Evolutionary conservation across 2,888 invertebrate genomes (phyloP), one percentile per base, ranked within the genome.

Genomic region (Pristionchus maxplancki): DNA sequence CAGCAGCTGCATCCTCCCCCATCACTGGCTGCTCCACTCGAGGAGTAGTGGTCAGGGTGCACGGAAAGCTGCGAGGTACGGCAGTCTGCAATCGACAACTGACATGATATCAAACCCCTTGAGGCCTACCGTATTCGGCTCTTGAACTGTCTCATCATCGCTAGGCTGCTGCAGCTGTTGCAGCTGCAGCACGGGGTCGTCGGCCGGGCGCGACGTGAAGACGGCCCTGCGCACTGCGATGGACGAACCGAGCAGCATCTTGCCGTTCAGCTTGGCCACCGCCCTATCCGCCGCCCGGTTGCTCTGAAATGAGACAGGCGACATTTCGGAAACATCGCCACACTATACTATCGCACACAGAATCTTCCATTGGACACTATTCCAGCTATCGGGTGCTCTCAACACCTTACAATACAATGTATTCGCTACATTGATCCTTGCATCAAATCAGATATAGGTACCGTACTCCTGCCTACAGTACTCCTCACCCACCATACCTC

Each of bases 271-370:
- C 11, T 44, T 24, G 2, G 28, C 28, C 78, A 82, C 82, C 34
- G 82, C 82, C 82, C 31, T 17, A 28, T 82, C 53, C 53, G 82
- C 82, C 31, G 17, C 31, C 8, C 24, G 20, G 31, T 82, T 82
- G 50, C 50, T 82, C 82, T 82, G 82, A 20, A 82, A 82, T 17
- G n/a, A n/a, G n/a, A n/a, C n/a, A 48, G 13, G 8, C 44, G 44
- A 48, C 44, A 9, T 48, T 48, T 48, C 44, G 44, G 44, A 48
- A 48, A 48, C 13, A 11, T 48, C 44, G 44, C 13, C 44, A 6
- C 6, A 48, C 13, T 48, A 48, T 48, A n/a, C n/a, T n/a, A n/a
- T n/a, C n/a, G n/a, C n/a, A n/a, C n/a, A n/a, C n/a, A n/a, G n/a
- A n/a, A n/a, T n/a, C n/a, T n/a, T n/a, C n/a, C n/a, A n/a, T n/a